These are phyloP conservation scores for Penaeus japonicus DNA, from an alignment of 1,140 invertebrate genomes.

Conservation along the genomic window DNA sequence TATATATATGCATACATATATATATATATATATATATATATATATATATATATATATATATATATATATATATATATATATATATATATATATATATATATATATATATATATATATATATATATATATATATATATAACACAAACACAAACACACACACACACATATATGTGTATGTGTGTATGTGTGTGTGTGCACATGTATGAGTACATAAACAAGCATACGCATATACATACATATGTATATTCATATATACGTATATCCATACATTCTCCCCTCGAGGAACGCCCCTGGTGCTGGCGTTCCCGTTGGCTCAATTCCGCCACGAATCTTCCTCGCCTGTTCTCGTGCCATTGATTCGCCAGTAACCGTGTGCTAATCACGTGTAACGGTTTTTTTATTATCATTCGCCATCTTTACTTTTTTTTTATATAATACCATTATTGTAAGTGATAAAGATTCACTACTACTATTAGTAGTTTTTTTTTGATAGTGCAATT, in stretches of 20 bases:
- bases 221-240: neutral
- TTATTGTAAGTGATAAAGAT: too few relatives aligned
- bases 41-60: neutral
- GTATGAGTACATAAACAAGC: neutral
- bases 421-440: too few relatives aligned
- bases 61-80: neutral
- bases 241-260: neutral
- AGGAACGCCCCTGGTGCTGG: too few relatives aligned
- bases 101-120: neutral
- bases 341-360: too few relatives aligned
- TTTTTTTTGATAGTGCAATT: too few relatives aligned
- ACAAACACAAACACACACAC: neutral
- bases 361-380: too few relatives aligned
- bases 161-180: neutral
- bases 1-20: neutral
- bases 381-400: too few relatives aligned
- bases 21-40: neutral
- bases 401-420: too few relatives aligned
- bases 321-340: too few relatives aligned
- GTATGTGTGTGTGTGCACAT: neutral
- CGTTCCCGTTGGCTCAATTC: too few relatives aligned
- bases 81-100: neutral
- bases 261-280: too few relatives aligned
- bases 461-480: too few relatives aligned
- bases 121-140: neutral